Evolutionary conservation across 1,140 invertebrate genomes (phyloP).

Genomic region (Lucilia sericata): DNA sequence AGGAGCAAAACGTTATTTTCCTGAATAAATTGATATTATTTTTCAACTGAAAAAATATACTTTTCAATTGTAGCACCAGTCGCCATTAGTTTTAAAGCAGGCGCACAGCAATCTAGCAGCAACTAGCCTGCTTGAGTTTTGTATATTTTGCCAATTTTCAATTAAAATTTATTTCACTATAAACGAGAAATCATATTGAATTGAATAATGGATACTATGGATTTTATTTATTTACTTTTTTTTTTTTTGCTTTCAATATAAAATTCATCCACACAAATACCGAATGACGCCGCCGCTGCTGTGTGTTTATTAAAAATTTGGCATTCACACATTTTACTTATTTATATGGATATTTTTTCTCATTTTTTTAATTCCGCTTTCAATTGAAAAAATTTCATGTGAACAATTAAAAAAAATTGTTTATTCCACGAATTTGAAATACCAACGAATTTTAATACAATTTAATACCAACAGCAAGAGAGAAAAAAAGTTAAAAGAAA

Average conservation of each 20-base stretch:
- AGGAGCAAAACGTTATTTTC: too few relatives aligned
- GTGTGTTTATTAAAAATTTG: background rate
- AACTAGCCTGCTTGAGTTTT: too few relatives aligned
- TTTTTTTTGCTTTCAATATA: background rate
- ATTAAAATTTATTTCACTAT: constrained; percentile 1
- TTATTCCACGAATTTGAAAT: constrained; percentile 17
- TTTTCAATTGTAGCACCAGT: too few relatives aligned
- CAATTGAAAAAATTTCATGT: constrained; percentile 29
- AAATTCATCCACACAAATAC: background rate
- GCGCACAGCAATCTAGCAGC: too few relatives aligned
- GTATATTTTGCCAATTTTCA: background rate
- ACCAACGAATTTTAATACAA: constrained; percentile 25
- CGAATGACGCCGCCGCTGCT: background rate
- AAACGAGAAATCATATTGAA: background rate
- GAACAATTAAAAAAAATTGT: constrained; percentile 27
- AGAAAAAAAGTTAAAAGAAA: background rate
- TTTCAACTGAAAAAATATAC: too few relatives aligned
- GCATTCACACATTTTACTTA: constrained; percentile 13
- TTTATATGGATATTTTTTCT: background rate
- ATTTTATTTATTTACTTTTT: background rate
- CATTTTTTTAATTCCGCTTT: constrained; percentile 5
- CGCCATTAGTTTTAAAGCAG: too few relatives aligned
- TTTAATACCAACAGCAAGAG: background rate
- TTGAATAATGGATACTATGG: background rate
- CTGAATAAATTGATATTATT: too few relatives aligned